These are phyloP conservation scores for Sminthopsis crassicaudata DNA, from an alignment of 2,113 vertebrate genomes.

Conservation along the genomic window DNA sequence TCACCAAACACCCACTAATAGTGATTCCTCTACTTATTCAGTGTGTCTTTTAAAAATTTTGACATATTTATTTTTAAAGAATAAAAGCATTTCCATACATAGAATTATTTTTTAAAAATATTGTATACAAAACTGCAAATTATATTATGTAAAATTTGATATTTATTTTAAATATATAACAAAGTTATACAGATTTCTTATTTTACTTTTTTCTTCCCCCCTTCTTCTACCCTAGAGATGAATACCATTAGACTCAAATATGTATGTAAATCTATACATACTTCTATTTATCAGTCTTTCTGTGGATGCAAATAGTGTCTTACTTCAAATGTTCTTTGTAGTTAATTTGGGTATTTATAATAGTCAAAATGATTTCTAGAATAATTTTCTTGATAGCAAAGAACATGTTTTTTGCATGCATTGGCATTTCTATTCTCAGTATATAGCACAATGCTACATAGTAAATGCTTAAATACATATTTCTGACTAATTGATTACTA, in stretches of 20 bases:
- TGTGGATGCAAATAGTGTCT: background rate
- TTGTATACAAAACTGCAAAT: background rate
- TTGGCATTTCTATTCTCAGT: background rate
- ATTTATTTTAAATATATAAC: background rate
- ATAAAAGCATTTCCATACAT: background rate
- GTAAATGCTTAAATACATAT: background rate
- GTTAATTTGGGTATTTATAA: background rate
- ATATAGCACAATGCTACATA: background rate
- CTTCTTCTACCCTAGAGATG: no score
- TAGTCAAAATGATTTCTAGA: background rate
- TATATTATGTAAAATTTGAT: background rate
- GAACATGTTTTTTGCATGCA: background rate
- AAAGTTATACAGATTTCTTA: background rate
- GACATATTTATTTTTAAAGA: background rate
- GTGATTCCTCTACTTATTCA: background rate
- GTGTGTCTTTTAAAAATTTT: background rate
- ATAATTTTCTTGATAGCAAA: background rate
- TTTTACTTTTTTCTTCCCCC: background rate
- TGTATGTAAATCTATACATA: background rate
- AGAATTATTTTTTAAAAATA: background rate
- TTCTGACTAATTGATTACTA: background rate
- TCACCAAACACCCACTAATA: background rate
- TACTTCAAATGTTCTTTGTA: background rate
- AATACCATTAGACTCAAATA: background rate
- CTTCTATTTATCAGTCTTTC: background rate